Base-by-base conservation (phyloP, 2,113 vertebrate genomes). In the Silurus meridionalis region DNA sequence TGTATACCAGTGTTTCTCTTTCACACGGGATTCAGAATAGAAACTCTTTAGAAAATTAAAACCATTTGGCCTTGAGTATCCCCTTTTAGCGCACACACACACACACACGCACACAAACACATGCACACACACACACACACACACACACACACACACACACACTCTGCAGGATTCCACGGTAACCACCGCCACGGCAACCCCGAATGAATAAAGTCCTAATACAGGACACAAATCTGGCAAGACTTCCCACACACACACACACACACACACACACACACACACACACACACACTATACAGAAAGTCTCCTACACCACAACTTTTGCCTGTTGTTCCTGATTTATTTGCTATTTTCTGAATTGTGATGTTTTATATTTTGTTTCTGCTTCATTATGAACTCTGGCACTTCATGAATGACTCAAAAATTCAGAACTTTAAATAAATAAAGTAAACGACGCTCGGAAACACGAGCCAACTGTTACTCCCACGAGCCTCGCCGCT, bases 181-280 rank as follows among this genome's bases (percentile, higher is more conserved):
- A 58, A 80, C 78, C 78, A 80, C 25, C 14, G 78, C 21, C 78
- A 80, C 58, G 78, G 55, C 78, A 80, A 80, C 53, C 25, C 15
- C 3, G n/a, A 60, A 46, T 60, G 78, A 37, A 58, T 80, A 80
- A 80, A 80, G 78, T 80, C 78, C 78, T 60, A 80, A 37, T 58
- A 6, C n/a, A 17, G 57, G 78, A 80, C 55, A 80, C 17, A 46
- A 28, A 80, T 8, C 55, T 64, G 67, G 23, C 57, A 21, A 23
- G 23, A 25, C 52, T 25, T 69, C 74, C 3, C 1, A 48, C 77
- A 80, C 55, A 60, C 77, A 80, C 77, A 60, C 77, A 60, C 77
- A 58, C n/a, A 58, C n/a, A 80, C 53, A 11, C 53, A 19, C 53
- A 19, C 53, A 58, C 53, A 58, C n/a, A 58, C 52, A 58, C 52